Evolutionary conservation across 2,113 vertebrate genomes (phyloP), one percentile per base, ranked within the genome.

Genomic region (Tiliqua scincoides): DNA sequence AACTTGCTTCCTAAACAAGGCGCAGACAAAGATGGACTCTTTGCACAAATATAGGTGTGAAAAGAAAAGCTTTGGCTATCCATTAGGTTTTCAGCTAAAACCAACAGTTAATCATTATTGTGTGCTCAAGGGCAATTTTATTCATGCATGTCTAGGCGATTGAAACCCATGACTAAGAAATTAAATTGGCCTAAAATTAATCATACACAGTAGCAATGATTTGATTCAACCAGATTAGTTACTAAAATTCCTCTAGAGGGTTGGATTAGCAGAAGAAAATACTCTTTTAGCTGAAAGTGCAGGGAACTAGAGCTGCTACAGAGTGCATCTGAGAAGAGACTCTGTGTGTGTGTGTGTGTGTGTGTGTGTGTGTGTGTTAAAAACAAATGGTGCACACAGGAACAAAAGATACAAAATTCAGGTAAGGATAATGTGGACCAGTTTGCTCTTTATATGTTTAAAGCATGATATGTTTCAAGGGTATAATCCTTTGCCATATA

Each of bases 131-230:
- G 91, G 91, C 93, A 94, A 89, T 93, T 93, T 90, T 6, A 90
- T 80, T 84, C 68, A 80, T 54, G 37, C 90, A 90, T 87, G 68
- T 91, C 85, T 86, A 93, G 91, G 91, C 93, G 79, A 93, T 84
- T 73, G 91, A 95, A 94, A 93, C 2, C 92, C 91, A 88, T 94
- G 91, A 93, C 95, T 94, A 94, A 95, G 94, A 95, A 95, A 94
- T 92, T 93, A 93, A 93, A 94, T 91, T 91, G 93, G 89, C 32
- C 92, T 90, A 84, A 94, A 95, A 95, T 94, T 95, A 95, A 94
- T 93, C 89, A 88, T 93, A 93, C 90, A 92, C 91, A 93, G 79
- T 59, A 88, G 77, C 79, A 93, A 92, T 91, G 4, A 94, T 94
- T 95, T 91, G 91, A 94, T 95, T 93, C 92, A 90, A 87, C 72